These are phyloP conservation scores for Ceratosolen fusciceps DNA, from an alignment of 1,140 invertebrate species.

Conservation along the genomic window DNA sequence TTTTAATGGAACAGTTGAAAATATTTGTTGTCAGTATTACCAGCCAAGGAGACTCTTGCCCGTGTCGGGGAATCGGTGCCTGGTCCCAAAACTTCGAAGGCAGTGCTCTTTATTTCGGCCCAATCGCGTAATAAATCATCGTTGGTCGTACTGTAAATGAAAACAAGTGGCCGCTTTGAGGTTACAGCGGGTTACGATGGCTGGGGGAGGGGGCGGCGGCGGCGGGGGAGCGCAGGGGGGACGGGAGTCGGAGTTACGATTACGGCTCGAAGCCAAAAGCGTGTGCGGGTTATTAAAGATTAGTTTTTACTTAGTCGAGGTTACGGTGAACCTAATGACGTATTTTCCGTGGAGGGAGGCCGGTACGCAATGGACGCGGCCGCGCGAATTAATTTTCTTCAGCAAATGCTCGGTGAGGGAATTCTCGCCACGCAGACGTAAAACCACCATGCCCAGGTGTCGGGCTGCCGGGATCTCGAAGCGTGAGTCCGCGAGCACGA, in stretches of 20 bases:
- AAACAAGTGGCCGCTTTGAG: no score
- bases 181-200: no score
- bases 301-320: slow-evolving; percentile 84
- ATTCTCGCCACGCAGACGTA: slow-evolving; percentile 88
- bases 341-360: slow-evolving; percentile 91
- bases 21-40: slow-evolving; percentile 68
- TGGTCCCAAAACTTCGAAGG: slow-evolving; percentile 79
- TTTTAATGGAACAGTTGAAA: not conserved
- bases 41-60: slow-evolving; percentile 81
- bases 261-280: no score
- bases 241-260: no score
- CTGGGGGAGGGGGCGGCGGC: no score
- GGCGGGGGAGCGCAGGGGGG: no score
- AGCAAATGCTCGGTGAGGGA: slow-evolving; percentile 88
- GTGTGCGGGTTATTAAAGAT: no score
- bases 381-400: slow-evolving; percentile 88
- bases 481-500: slow-evolving; percentile 83
- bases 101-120: slow-evolving; percentile 87
- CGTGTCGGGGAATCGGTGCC: slow-evolving; percentile 70
- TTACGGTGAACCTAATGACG: slow-evolving; percentile 92
- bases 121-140: slow-evolving; percentile 92
- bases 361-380: slow-evolving; percentile 92
- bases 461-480: slow-evolving; percentile 93
- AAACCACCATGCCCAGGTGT: slow-evolving; percentile 93
- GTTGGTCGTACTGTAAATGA: slow-evolving; percentile 80